These are phyloP conservation scores for Anoplius nigerrimus DNA, from an alignment of 2,888 invertebrate species.

Conservation along the genomic window DNA sequence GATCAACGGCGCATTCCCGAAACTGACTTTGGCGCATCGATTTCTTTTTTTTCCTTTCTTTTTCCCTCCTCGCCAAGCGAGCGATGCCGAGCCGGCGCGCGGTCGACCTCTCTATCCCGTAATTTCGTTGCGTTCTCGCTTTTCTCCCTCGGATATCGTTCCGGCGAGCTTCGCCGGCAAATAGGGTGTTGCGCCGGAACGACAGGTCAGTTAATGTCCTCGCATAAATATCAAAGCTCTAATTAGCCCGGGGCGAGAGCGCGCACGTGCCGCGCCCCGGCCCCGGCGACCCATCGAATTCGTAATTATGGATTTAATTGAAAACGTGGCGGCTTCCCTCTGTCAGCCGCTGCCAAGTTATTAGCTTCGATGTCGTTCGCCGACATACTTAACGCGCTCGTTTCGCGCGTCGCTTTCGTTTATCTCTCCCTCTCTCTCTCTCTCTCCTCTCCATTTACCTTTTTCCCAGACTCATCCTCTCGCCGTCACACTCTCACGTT, in stretches of 20 bases:
- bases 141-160: constrained; percentile 12
- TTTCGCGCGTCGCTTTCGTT: neutral
- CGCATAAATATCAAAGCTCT: constrained; percentile 67
- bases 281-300: constrained; percentile 63
- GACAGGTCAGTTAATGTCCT: constrained; percentile 55
- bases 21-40: no score
- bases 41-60: no score
- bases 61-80: no score
- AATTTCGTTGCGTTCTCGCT: no score
- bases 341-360: constrained; percentile 36
- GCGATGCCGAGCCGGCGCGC: neutral
- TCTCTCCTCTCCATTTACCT: constrained; percentile 2
- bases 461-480: neutral
- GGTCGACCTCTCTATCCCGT: neutral
- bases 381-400: no score
- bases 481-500: neutral
- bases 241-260: constrained; percentile 56
- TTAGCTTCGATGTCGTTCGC: constrained; percentile 9
- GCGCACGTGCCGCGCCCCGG: constrained; percentile 56
- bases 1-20: no score
- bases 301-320: constrained; percentile 70
- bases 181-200: constrained; percentile 5
- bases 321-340: constrained; percentile 59
- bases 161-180: constrained; percentile 1
- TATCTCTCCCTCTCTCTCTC: neutral